Conservation (phyloP, 2,797 vertebrate species). For the Pitangus sulphuratus region DNA sequence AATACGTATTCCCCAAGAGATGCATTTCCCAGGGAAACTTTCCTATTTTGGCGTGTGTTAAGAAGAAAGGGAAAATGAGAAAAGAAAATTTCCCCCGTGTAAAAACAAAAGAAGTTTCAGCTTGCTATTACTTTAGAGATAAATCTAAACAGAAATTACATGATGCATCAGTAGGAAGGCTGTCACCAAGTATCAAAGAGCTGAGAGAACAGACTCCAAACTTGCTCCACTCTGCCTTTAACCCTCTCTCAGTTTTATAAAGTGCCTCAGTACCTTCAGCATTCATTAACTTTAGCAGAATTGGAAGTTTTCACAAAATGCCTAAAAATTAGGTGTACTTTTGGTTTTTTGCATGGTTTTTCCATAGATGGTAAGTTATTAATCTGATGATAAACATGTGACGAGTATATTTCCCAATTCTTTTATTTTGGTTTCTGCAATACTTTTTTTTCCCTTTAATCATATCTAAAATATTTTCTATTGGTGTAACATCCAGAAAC, state of each 20-base stretch:
- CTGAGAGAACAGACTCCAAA: background rate
- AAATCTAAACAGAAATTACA: background rate
- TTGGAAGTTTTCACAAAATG: background rate
- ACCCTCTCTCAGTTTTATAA: background rate
- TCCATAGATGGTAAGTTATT: background rate
- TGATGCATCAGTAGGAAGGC: background rate
- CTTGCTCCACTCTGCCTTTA: background rate
- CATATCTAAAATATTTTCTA: background rate
- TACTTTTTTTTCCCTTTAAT: background rate
- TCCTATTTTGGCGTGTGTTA: background rate
- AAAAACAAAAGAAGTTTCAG: background rate
- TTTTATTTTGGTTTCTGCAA: background rate
- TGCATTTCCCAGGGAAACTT: background rate
- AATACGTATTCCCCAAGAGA: background rate
- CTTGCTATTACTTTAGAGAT: background rate
- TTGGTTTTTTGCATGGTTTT: background rate
- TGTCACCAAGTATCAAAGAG: background rate
- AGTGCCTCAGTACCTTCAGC: fast-evolving
- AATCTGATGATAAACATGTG: background rate
- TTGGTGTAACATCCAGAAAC: background rate
- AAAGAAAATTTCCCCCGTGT: background rate
- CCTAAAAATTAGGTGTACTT: background rate
- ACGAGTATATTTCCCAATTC: background rate
- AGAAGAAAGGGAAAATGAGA: background rate
- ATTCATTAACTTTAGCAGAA: background rate